Conservation (phyloP, 2,113 vertebrate genomes). For the Dascyllus trimaculatus region DNA sequence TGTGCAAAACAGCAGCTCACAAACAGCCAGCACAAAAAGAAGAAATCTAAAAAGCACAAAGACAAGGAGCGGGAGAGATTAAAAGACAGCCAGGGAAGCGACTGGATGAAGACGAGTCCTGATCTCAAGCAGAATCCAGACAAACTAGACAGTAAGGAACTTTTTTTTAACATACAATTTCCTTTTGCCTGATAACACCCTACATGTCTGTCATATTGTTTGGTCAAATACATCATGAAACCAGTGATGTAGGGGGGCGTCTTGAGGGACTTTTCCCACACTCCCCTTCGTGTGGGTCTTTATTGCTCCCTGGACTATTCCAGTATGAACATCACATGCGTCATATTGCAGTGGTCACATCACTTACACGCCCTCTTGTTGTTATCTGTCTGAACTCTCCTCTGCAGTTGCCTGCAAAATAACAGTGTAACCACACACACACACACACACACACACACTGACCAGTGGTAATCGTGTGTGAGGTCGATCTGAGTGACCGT, state of each 20-base stretch:
- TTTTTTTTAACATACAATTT: neutral
- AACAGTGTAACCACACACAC: constrained; percentile 30
- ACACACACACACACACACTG: constrained; percentile 22
- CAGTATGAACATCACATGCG: neutral
- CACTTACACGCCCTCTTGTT: neutral
- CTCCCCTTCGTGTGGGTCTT: neutral
- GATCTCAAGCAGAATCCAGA: constrained; percentile 77
- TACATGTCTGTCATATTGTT: neutral
- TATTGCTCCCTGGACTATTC: neutral
- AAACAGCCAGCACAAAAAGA: constrained; percentile 80
- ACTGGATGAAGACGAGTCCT: constrained; percentile 75
- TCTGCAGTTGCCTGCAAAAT: neutral
- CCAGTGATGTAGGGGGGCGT: no score
- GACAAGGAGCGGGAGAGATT: constrained; percentile 80
- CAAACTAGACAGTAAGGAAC: constrained; percentile 80
- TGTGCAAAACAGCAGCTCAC: constrained; percentile 59
- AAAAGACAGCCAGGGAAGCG: constrained; percentile 68
- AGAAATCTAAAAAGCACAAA: constrained; percentile 86
- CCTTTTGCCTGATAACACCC: neutral
- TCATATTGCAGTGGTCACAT: neutral
- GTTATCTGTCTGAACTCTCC: neutral
- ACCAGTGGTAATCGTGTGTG: constrained; percentile 19
- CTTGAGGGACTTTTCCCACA: neutral
- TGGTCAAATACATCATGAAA: neutral
- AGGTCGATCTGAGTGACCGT: constrained; percentile 9